phyloP scores from a whole-genome alignment of 2,797 vertebrate species.

The Meda fulgida region DNA sequence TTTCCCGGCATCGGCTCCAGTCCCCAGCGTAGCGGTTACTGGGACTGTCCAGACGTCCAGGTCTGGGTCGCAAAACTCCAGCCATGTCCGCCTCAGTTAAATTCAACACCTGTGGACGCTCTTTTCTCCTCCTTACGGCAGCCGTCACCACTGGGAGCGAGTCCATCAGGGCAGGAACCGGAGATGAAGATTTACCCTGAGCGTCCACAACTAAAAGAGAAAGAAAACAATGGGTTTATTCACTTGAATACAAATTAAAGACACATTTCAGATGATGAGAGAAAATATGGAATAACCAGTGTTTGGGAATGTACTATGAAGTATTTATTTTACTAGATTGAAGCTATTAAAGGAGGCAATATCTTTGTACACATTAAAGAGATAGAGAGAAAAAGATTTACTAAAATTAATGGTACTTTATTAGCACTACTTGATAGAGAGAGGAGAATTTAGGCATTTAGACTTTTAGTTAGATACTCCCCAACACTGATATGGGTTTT shows the following conservation, averaged over 20 bases:
- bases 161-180: slow-evolving; percentile 45
- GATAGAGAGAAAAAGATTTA: not conserved
- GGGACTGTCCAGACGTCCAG: slow-evolving; percentile 89
- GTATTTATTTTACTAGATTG: too few species aligned
- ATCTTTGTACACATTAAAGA: too few species aligned
- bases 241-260: too few species aligned
- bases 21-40: slow-evolving; percentile 98
- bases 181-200: slow-evolving; percentile 70
- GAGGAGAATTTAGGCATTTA: not conserved
- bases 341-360: not conserved
- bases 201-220: slow-evolving; percentile 77
- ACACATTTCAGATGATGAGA: not conserved
- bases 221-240: slow-evolving; percentile 49
- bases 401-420: not conserved
- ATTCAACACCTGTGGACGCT: slow-evolving; percentile 90
- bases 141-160: slow-evolving; percentile 64
- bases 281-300: not conserved
- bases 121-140: slow-evolving; percentile 85
- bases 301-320: not conserved
- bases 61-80: slow-evolving; percentile 85
- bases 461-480: not conserved
- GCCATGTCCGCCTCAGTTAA: slow-evolving; percentile 78
- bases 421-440: not conserved
- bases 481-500: not conserved
- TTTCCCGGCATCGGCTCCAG: slow-evolving; percentile 92